phyloP scores from a whole-genome alignment of 2,113 vertebrate species.

The Rhinoderma darwinii region DNA sequence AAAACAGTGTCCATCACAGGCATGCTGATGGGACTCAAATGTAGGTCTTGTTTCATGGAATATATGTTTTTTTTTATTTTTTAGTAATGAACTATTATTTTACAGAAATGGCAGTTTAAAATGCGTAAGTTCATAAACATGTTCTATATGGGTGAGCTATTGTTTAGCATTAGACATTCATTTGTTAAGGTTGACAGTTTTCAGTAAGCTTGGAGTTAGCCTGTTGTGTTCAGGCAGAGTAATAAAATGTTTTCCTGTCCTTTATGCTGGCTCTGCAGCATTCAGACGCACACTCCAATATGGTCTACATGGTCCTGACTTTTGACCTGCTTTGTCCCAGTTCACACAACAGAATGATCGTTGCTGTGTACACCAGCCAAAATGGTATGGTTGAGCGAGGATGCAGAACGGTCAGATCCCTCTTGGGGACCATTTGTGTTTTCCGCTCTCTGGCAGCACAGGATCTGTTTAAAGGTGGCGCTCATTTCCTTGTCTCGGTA shows the following conservation, averaged over 20 bases:
- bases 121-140: constrained; percentile 65
- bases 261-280: constrained; percentile 38
- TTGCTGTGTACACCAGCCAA: constrained; percentile 86
- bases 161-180: constrained; percentile 29
- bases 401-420: constrained; percentile 92
- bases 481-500: constrained; percentile 99
- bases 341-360: constrained; percentile 93
- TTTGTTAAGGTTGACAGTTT: constrained; percentile 42
- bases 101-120: constrained; percentile 76
- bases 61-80: constrained; percentile 63
- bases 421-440: constrained; percentile 85
- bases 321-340: neutral
- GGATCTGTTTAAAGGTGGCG: constrained; percentile 94
- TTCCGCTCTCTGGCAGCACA: constrained; percentile 93
- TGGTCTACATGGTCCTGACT: constrained; percentile 3
- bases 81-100: constrained; percentile 69
- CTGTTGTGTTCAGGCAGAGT: constrained; percentile 74
- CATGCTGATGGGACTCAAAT: constrained; percentile 76
- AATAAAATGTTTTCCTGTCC: constrained; percentile 40
- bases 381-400: constrained; percentile 95
- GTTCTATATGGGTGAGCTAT: constrained; percentile 10
- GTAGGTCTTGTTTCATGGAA: constrained; percentile 75
- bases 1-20: constrained; percentile 74
- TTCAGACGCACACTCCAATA: neutral
- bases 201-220: constrained; percentile 67